These are phyloP conservation scores for Myopa testacea DNA, from an alignment of 2,888 invertebrate genomes.

Conservation along the genomic window DNA sequence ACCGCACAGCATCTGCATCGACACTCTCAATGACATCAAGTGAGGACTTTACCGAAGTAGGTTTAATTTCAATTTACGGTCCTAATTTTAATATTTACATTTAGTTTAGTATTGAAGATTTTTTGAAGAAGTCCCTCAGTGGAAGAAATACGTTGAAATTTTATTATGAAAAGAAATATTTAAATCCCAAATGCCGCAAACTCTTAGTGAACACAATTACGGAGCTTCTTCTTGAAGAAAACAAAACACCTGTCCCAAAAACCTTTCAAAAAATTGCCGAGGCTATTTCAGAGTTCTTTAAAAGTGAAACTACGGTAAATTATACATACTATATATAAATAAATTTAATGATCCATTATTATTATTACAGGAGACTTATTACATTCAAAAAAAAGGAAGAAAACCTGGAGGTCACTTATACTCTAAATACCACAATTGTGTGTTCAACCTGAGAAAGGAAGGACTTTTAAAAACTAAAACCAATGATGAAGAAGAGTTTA, in stretches of 20 bases:
- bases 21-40: background rate
- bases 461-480: background rate
- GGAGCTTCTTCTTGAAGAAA: background rate
- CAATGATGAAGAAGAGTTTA: background rate
- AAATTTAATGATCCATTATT: background rate
- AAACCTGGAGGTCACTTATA: background rate
- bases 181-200: background rate
- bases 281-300: constrained; percentile 1
- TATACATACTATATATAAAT: background rate
- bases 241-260: background rate
- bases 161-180: background rate
- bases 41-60: background rate
- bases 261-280: background rate
- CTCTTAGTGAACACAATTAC: background rate
- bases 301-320: constrained; percentile 5
- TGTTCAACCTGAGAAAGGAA: background rate
- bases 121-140: background rate
- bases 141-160: background rate
- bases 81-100: background rate
- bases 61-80: background rate
- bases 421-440: background rate
- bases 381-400: background rate
- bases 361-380: constrained; percentile 9
- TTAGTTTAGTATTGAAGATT: constrained; percentile 3
- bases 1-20: background rate